phyloP scores from a whole-genome alignment of 2,113 vertebrate species.

The Desmodus rotundus region DNA sequence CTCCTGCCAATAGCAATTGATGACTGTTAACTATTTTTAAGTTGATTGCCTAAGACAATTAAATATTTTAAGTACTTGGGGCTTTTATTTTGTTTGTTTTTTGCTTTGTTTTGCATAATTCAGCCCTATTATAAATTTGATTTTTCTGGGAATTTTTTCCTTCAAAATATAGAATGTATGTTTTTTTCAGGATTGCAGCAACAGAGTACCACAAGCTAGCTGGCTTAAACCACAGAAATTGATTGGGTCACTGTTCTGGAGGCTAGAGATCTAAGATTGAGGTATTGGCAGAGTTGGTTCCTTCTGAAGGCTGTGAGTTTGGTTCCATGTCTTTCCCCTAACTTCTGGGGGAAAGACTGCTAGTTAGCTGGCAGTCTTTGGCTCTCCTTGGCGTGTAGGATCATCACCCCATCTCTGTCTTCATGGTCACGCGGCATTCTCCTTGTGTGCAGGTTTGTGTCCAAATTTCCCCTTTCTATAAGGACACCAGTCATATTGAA shows the following conservation, averaged over 20 bases:
- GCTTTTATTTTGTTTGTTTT: neutral
- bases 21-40: constrained; percentile 17
- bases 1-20: neutral
- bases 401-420: neutral
- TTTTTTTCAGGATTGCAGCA: neutral
- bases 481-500: neutral
- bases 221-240: neutral
- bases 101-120: constrained; percentile 1
- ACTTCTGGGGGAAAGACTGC: too few relatives aligned
- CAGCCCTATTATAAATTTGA: neutral
- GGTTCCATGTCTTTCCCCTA: neutral
- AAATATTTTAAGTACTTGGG: neutral
- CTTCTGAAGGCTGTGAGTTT: neutral
- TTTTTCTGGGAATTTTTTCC: neutral
- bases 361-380: neutral
- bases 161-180: neutral
- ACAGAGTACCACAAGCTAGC: neutral
- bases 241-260: neutral
- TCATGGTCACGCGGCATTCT: neutral
- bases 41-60: neutral
- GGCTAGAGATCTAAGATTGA: neutral
- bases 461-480: neutral
- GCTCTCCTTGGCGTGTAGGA: neutral
- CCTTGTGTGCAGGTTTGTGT: neutral
- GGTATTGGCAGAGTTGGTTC: neutral